phyloP scores from a whole-genome alignment of 2,113 vertebrate genomes.

The Eretmochelys imbricata region DNA sequence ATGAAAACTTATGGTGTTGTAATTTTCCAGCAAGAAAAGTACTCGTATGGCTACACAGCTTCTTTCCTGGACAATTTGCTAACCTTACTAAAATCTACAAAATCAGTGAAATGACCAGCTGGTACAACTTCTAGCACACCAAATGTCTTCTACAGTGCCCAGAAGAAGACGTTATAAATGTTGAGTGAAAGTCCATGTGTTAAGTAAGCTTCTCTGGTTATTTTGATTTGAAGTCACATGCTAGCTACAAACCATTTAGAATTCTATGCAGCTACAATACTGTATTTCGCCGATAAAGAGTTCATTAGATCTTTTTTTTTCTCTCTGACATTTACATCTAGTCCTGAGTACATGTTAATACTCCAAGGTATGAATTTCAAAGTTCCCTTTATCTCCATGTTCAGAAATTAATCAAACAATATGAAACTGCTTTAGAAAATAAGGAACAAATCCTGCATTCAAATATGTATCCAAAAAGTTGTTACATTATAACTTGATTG shows the following conservation, averaged over 20 bases:
- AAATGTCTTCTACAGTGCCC: slow-evolving; percentile 31
- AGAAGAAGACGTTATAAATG: slow-evolving; percentile 36
- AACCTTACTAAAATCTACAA: slow-evolving; percentile 23
- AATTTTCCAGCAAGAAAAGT: slow-evolving; percentile 71
- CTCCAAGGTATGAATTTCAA: slow-evolving; percentile 78
- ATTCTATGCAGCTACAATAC: slow-evolving; percentile 69
- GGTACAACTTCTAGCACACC: background rate
- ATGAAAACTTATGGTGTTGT: slow-evolving; percentile 75
- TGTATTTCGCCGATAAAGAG: slow-evolving; percentile 73
- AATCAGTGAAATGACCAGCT: slow-evolving; percentile 20
- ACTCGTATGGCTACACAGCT: slow-evolving; percentile 20
- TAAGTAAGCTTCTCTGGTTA: slow-evolving; percentile 54
- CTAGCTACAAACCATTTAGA: slow-evolving; percentile 52
- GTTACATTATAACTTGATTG: slow-evolving; percentile 4
- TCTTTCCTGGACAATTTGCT: slow-evolving; percentile 43
- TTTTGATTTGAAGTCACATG: slow-evolving; percentile 56
- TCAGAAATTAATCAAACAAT: slow-evolving; percentile 74
- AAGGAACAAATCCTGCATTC: slow-evolving; percentile 51
- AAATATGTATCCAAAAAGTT: slow-evolving; percentile 41
- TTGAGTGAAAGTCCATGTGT: slow-evolving; percentile 16
- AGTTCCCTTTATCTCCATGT: slow-evolving; percentile 75
- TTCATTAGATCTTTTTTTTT: slow-evolving; percentile 74
- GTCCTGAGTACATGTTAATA: slow-evolving; percentile 70
- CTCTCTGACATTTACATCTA: slow-evolving; percentile 74
- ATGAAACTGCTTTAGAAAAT: slow-evolving; percentile 63